These are phyloP conservation scores for Circaetus gallicus DNA, from an alignment of 2,113 vertebrate genomes.

Conservation along the genomic window DNA sequence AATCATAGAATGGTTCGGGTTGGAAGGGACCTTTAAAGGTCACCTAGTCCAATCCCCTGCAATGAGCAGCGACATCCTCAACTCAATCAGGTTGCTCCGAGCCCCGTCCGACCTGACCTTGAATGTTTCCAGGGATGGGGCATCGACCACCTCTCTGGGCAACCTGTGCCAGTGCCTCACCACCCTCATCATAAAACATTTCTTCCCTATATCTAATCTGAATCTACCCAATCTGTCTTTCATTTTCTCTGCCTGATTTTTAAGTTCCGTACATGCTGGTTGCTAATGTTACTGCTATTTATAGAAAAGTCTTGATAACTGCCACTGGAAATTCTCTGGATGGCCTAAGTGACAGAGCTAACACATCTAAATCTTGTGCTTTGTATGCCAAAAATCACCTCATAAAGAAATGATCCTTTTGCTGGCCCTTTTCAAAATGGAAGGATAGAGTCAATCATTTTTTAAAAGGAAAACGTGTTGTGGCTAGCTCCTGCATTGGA, in stretches of 20 bases:
- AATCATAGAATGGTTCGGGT: background rate
- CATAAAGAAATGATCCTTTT: background rate
- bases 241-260: background rate
- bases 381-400: background rate
- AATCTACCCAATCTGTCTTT: background rate
- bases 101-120: accelerated
- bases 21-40: background rate
- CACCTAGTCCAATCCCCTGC: too few relatives aligned
- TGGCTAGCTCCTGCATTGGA: background rate
- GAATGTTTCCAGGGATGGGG: too few relatives aligned
- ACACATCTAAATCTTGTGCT: background rate
- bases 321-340: background rate
- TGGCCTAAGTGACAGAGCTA: background rate
- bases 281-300: background rate
- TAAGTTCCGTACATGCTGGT: background rate
- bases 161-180: background rate
- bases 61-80: background rate
- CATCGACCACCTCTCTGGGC: background rate
- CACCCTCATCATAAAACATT: accelerated
- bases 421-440: background rate
- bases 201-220: background rate
- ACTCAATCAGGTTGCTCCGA: background rate
- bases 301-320: background rate
- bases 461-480: background rate
- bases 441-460: background rate